phyloP scores from a whole-genome alignment of 64 coral and sea anemone species.

The Montipora capricornis region DNA sequence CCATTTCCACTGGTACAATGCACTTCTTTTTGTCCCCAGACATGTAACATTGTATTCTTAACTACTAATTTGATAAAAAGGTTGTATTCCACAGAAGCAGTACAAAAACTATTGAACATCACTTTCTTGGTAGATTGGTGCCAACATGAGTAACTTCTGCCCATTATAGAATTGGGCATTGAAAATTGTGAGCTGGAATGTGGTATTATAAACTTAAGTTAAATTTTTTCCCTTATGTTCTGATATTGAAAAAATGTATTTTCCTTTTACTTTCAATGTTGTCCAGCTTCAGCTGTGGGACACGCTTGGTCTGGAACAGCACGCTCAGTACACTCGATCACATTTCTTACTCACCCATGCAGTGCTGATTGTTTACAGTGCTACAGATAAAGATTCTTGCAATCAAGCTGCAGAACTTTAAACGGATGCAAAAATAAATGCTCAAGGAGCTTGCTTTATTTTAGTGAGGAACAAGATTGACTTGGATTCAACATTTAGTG shows the following conservation, averaged over 20 bases:
- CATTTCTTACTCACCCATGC: slow-evolving; percentile 25
- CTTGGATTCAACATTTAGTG: slow-evolving; percentile 7
- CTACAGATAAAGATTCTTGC: slow-evolving; percentile 15
- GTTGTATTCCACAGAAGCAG: no score
- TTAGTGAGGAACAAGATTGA: slow-evolving; percentile 37
- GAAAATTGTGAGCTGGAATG: no score
- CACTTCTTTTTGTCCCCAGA: no score
- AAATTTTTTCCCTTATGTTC: no score
- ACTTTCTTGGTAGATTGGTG: no score
- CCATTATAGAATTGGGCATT: no score
- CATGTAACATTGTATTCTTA: no score
- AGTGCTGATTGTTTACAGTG: slow-evolving; percentile 50
- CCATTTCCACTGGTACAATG: no score
- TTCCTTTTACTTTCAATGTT: background rate
- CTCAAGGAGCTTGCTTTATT: slow-evolving; percentile 22
- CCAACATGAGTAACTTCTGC: no score
- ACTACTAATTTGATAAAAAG: no score
- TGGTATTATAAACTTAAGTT: no score
- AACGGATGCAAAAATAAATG: background rate
- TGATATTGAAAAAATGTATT: background rate
- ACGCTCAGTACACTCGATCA: slow-evolving; percentile 26
- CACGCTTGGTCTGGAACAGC: slow-evolving; percentile 9
- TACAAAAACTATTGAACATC: no score
- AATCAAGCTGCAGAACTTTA: background rate
- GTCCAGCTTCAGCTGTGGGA: slow-evolving; percentile 23